A percentile compares a stretch with the other conserved stretches of the same genome.
Evolutionary conservation across 2,888 invertebrate genomes (phyloP).

Genomic region (Ectemnius lituratus): DNA sequence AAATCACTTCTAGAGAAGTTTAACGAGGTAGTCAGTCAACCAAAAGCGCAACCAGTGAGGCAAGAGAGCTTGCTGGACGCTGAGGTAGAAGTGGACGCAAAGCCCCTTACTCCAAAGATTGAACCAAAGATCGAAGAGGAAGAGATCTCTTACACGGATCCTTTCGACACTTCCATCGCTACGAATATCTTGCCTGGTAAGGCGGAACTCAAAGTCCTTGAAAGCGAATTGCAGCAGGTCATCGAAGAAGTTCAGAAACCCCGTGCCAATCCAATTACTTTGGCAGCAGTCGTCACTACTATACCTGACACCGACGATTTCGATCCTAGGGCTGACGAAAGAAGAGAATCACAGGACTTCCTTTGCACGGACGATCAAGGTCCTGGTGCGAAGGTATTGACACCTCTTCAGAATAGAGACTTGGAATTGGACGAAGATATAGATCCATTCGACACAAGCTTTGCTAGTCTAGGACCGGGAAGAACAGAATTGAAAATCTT

Average conservation of each 20-base stretch:
- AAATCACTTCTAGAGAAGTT: conserved; percentile 52
- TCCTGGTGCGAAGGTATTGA: conserved; percentile 78
- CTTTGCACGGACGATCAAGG: conserved; percentile 79
- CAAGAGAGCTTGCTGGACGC: conserved; percentile 78
- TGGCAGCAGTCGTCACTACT: conserved; percentile 48
- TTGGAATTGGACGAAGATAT: conserved; percentile 78
- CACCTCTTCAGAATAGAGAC: conserved; percentile 74
- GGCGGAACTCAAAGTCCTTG: conserved; percentile 88
- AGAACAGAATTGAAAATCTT: conserved; percentile 87
- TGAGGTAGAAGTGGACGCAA: conserved; percentile 82
- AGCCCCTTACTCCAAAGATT: conserved; percentile 84
- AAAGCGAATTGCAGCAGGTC: conserved; percentile 85
- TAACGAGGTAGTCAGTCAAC: conserved; percentile 28
- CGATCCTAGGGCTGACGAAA: conserved; percentile 79
- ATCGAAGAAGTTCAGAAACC: conserved; percentile 73
- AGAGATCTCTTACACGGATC: conserved; percentile 82
- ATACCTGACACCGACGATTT: conserved; percentile 76
- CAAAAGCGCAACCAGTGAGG: conserved; percentile 21
- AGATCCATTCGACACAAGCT: conserved; percentile 92
- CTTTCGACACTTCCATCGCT: conserved; percentile 93
- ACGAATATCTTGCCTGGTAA: conserved; percentile 87
- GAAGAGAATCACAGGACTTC: conserved; percentile 74
- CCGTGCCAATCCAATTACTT: conserved; percentile 57
- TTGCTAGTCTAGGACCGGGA: conserved; percentile 87
- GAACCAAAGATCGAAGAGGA: conserved; percentile 76